Evolutionary conservation across 2,113 vertebrate genomes (phyloP), one percentile per base, ranked within the genome.

Genomic region (Xiphophorus couchianus): DNA sequence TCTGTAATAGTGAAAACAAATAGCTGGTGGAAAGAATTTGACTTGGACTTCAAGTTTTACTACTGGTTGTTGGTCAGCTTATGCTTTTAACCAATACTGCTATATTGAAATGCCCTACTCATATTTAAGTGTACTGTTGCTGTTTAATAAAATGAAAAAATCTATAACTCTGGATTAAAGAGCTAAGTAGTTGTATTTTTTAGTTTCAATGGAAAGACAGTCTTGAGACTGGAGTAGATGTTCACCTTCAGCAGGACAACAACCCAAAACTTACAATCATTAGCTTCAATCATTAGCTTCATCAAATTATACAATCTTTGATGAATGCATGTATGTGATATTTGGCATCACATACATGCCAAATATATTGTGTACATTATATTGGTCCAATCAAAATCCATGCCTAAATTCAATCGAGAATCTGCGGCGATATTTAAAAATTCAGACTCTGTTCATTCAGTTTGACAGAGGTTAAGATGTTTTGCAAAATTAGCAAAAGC

Each of bases 1-100:
- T 84, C 62, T 35, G 35, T 72, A 66, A 78, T 64, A 62, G 42
- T 74, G 25, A 58, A 67, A 79, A 75, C 39, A 73, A 64, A 54
- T 42, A 68, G 31, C 51, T 66, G 25, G 62, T 71, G 8, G 35
- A 72, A 39, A 12, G 35, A 35, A 60, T 78, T 73, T 75, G 54
- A 51, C 60, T 81, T 83, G 30, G 71, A 66, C 70, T 63, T 42
- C 17, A 30, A 0, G 51, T 64, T 27, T n/a, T 51, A 48, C 27
- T 63, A 30, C 0, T 42, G 42, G 12, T 74, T 19, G 5, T 42
- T 39, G 31, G 42, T 0, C 4, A 29, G n/a, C 71, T 78, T 69
- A 27, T 44, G 61, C 31, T 70, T 31, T 25, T 5, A 12, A 60
- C 39, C 54, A 61, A 58, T 63, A 63, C 1, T 8, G 8, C 33